These are phyloP conservation scores for Eulemur mongoz DNA, from an alignment of 2,797 vertebrate genomes.

Conservation along the genomic window DNA sequence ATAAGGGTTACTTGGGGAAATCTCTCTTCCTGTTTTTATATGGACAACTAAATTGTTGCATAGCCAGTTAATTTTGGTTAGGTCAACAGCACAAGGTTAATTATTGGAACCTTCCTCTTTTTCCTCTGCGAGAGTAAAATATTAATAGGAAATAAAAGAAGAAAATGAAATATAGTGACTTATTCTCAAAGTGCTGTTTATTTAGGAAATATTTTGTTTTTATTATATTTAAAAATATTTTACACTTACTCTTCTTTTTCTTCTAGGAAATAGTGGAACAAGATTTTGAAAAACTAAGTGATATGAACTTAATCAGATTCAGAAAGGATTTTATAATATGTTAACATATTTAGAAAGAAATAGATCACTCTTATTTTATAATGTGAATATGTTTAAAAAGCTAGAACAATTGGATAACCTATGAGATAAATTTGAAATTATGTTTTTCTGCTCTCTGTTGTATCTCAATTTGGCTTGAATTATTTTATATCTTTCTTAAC, in stretches of 20 bases:
- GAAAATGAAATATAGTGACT: slow-evolving; percentile 53
- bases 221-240: slow-evolving; percentile 10
- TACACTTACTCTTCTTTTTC: slow-evolving; percentile 7
- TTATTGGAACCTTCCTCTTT: slow-evolving; percentile 85
- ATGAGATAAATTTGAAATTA: not conserved
- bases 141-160: slow-evolving; percentile 67
- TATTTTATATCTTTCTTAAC: not conserved
- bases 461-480: not conserved
- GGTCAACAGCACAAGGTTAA: slow-evolving; percentile 87
- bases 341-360: slow-evolving; percentile 9
- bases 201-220: slow-evolving; percentile 25
- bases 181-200: slow-evolving; percentile 8
- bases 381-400: not conserved
- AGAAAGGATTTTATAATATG: not conserved
- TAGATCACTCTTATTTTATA: not conserved
- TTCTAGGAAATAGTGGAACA: slow-evolving; percentile 29
- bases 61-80: slow-evolving; percentile 87
- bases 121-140: slow-evolving; percentile 73
- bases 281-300: slow-evolving; percentile 13
- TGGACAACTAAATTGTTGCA: slow-evolving; percentile 86
- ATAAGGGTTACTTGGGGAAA: slow-evolving; percentile 89
- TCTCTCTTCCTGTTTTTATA: slow-evolving; percentile 90
- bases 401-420: not conserved
- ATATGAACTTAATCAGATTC: not conserved
- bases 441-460: not conserved